Evolutionary conservation across 2,888 invertebrate genomes (phyloP).

Genomic region (Poecilus cupreus): DNA sequence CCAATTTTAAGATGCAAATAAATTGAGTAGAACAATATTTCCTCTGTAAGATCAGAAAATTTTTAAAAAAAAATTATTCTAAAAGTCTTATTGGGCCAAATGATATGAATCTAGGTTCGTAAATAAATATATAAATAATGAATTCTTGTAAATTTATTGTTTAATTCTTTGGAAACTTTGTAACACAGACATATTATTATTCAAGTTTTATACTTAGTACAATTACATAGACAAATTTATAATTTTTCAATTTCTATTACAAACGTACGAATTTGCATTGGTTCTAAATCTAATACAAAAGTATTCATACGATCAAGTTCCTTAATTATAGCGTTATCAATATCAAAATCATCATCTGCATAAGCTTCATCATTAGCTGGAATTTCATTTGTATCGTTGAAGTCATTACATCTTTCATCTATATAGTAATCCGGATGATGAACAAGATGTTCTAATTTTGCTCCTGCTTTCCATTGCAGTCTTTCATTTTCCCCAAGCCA

Average conservation of each 20-base stretch:
- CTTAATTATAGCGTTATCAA: slow-evolving; percentile 21
- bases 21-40: too few species aligned
- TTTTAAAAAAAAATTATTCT: too few species aligned
- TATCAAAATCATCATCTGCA: slow-evolving; percentile 13
- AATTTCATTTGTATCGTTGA: slow-evolving; percentile 45
- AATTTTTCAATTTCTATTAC: slow-evolving; percentile 69
- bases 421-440: slow-evolving; percentile 55
- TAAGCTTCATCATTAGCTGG: slow-evolving; percentile 61
- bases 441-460: slow-evolving; percentile 65
- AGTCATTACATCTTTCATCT: slow-evolving; percentile 2
- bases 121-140: not conserved
- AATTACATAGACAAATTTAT: not conserved
- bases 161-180: slow-evolving; percentile 26
- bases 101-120: too few species aligned
- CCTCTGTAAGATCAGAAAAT: too few species aligned
- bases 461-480: slow-evolving; percentile 74
- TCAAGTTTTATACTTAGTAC: not conserved
- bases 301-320: slow-evolving; percentile 61
- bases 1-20: too few species aligned
- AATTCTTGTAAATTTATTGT: not conserved
- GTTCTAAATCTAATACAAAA: slow-evolving; percentile 75
- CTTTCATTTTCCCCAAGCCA: slow-evolving; percentile 75
- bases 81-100: too few species aligned
- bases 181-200: slow-evolving; percentile 1
- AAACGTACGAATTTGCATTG: slow-evolving; percentile 86